Percentiles rank a stretch among this genome's conserved stretches.
Conservation (phyloP, 2,888 invertebrate species). For the Drosophila fulvimacula region DNA sequence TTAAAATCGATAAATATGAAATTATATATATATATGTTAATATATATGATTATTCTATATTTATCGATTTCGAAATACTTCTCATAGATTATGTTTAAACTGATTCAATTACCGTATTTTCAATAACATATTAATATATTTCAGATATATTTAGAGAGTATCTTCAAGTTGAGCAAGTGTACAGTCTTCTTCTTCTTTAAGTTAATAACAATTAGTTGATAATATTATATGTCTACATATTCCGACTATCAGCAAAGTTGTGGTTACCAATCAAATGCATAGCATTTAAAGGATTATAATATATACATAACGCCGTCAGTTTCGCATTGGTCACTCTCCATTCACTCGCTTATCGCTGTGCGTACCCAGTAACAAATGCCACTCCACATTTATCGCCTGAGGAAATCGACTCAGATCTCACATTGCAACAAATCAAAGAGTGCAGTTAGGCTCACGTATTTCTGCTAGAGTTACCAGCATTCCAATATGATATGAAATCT, state of each 20-base stretch:
- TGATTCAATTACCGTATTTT: too few species aligned
- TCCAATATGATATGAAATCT: background rate
- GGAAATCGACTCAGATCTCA: background rate
- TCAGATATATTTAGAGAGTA: conserved; percentile 4
- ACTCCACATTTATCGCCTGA: conserved; percentile 1
- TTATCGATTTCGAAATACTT: too few species aligned
- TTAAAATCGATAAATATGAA: background rate
- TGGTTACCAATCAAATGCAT: conserved; percentile 28
- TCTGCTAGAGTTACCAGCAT: background rate
- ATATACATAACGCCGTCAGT: conserved; percentile 26
- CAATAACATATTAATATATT: background rate
- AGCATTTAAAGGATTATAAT: conserved; percentile 40
- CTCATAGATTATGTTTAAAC: too few species aligned
- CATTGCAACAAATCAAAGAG: background rate
- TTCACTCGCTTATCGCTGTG: conserved; percentile 17
- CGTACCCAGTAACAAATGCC: conserved; percentile 3
- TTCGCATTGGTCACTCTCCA: conserved; percentile 12
- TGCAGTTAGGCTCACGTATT: background rate
- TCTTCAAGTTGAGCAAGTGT: background rate
- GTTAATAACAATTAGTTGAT: conserved; percentile 20
- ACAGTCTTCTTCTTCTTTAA: background rate
- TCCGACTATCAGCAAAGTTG: conserved; percentile 33
- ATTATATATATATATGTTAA: background rate
- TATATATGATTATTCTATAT: too few species aligned
- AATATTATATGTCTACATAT: conserved; percentile 1